These are phyloP conservation scores for Caenorhabditis sulstoni DNA, from an alignment of 2,888 invertebrate species.

Conservation along the genomic window DNA sequence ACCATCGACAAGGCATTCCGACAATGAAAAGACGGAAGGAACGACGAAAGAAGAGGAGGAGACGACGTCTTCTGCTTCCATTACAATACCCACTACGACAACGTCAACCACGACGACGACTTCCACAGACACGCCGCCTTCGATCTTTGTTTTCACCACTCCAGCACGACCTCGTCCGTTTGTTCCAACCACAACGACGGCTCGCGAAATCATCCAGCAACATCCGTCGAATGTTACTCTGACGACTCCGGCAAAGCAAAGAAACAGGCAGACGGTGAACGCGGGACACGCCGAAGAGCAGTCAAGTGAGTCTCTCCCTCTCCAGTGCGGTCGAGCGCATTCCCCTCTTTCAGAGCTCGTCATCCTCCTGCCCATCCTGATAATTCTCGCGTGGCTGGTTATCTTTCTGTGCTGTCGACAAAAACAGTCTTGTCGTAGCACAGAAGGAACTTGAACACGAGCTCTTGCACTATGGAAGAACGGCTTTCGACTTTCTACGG, in stretches of 20 bases:
- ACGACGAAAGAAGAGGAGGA: neutral
- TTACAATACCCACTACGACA: constrained; percentile 17
- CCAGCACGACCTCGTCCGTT: constrained; percentile 52
- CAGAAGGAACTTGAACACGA: too few species aligned
- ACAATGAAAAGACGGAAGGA: constrained; percentile 43
- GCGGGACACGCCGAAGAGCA: constrained; percentile 55
- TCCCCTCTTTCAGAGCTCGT: constrained; percentile 67
- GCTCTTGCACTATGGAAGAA: too few species aligned
- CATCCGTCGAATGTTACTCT: constrained; percentile 27
- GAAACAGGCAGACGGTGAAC: constrained; percentile 29
- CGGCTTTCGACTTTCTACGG: too few species aligned
- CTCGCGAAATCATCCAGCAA: constrained; percentile 13
- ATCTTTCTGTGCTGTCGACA: constrained; percentile 76
- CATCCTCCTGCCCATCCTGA: constrained; percentile 77
- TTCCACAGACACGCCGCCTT: constrained; percentile 24
- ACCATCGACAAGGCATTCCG: constrained; percentile 38
- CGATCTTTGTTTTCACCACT: constrained; percentile 70
- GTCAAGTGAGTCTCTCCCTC: constrained; percentile 40
- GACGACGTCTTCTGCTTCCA: constrained; percentile 13
- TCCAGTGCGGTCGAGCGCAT: neutral
- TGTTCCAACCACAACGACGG: constrained; percentile 11
- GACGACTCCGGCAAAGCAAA: constrained; percentile 33
- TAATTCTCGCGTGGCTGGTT: constrained; percentile 79
- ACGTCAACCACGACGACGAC: constrained; percentile 29
- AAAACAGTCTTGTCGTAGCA: constrained; percentile 62